phyloP scores from a whole-genome alignment of 2,888 invertebrate genomes.

The Macrophya alboannulata region DNA sequence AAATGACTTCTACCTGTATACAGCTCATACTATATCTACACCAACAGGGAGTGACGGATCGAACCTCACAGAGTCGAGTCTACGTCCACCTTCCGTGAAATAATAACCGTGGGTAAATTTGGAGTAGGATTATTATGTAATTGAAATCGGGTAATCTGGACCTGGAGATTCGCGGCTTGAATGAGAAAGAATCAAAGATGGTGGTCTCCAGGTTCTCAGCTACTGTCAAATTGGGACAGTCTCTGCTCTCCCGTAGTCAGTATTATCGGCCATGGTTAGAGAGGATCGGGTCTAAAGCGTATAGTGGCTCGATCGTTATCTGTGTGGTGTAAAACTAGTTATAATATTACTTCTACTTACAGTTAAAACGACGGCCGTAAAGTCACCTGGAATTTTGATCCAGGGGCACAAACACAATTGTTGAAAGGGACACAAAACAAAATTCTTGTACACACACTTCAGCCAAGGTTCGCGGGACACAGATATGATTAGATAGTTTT shows the following conservation, averaged over 20 bases:
- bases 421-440: neutral
- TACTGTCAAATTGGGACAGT: slow-evolving; percentile 37
- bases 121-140: slow-evolving; percentile 41
- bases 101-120: slow-evolving; percentile 5
- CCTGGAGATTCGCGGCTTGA: slow-evolving; percentile 43
- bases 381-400: slow-evolving; percentile 28
- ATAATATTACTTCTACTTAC: slow-evolving; percentile 17
- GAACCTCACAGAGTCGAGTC: neutral
- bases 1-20: neutral
- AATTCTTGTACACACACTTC: neutral
- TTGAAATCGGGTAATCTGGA: slow-evolving; percentile 27
- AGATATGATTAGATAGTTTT: slow-evolving; percentile 42
- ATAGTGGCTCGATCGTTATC: neutral
- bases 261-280: neutral
- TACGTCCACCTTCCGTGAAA: slow-evolving; percentile 1
- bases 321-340: neutral
- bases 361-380: slow-evolving; percentile 41
- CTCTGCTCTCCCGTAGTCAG: neutral
- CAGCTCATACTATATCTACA: neutral
- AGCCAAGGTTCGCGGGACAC: neutral
- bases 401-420: slow-evolving; percentile 9
- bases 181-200: slow-evolving; percentile 51
- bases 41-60: neutral
- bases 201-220: slow-evolving; percentile 22
- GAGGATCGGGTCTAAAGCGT: neutral